Base-by-base conservation (phyloP, 2,888 invertebrate species). In the Trissolcus japonicus region DNA sequence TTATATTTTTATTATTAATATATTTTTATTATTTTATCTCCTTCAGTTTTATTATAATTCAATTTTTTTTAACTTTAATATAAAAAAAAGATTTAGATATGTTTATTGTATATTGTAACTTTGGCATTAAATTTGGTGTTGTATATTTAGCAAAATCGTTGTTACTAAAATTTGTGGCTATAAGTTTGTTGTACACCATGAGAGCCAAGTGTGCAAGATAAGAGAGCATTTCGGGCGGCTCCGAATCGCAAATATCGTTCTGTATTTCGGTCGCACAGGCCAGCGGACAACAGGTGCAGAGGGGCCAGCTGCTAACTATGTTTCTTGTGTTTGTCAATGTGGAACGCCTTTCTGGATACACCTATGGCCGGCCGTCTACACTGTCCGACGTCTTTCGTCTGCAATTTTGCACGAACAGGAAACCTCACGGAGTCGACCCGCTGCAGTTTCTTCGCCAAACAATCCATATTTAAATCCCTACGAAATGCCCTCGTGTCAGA, bases 211-310 rank as follows among this genome's bases (percentile, higher is more conserved):
- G 25, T 25, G 35, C 6, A 53, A 74, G 74, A 67, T 74, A 74
- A 73, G 72, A 65, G 77, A 53, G 50, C 41, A n/a, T 46, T 46
- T 11, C 14, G 17, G 55, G 56, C 59, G 54, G 61, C 78, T 63
- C n/a, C 67, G 76, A 66, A 73, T 76, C 76, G 66, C 68, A 68
- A 79, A 72, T 65, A 66, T 55, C 75, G 80, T 81, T 79, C 80
- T 80, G 83, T 85, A 85, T 86, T 86, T 85, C 80, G 82, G 84
- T 87, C 85, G 82, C 81, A 82, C 83, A 87, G 87, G 87, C 85
- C 84, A 86, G 86, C 84, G 71, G 65, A 71, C 82, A 82, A 85
- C 86, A 86, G 86, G 86, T 68, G 85, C 84, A 66, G 72, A 66
- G 61, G n/a, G 46, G 79, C 82, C 86, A 86, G 86, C 86, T 85